Base-by-base conservation (phyloP, 2,888 invertebrate genomes). In the Bruchidius siliquastri region DNA sequence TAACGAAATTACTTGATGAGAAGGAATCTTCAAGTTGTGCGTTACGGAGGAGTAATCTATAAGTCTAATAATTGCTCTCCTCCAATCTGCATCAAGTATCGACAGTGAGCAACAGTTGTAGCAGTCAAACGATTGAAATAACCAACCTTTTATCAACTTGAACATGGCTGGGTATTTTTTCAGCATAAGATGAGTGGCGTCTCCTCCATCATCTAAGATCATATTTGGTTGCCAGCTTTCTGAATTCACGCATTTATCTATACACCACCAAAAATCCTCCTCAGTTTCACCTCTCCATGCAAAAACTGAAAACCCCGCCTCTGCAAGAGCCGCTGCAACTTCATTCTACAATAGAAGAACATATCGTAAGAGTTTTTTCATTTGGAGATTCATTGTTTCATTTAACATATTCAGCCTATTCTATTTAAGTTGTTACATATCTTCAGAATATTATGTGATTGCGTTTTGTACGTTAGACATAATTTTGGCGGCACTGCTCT, bases 231-330 rank as follows among this genome's bases (percentile, higher is more conserved):
- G 96, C 98, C 98, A 99, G 82, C 93, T 92, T 79, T 96, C 94
- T 0, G 93, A 91, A 80, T 95, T 95, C 1, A 98, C 93, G 86
- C 98, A 97, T 84, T 95, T 95, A 87, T 98, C 98, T 81, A 98
- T 98, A 85, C 97, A 97, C 98, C 98, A 98, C 98, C 98, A 98
- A 87, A 98, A 98, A 82, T 98, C 98, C 84, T 98, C 98, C 85
- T 98, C 98, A 6, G 96, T 96, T 86, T 98, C 97, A 0, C 97
- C 97, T 73, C 97, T 94, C 98, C 98, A 98, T 18, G 98, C 96
- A 88, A 96, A 98, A 77, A 98, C 92, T 0, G 97, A 92, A 85
- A 92, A 94, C 18, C 93, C 94, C 70, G 95, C 94, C 86, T 98
- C 95, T 0, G 98, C 98, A 77, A 98, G 87, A 0, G 98, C 98